These are phyloP conservation scores for Drosophila limbata DNA, from an alignment of 2,888 invertebrate species.

Conservation along the genomic window DNA sequence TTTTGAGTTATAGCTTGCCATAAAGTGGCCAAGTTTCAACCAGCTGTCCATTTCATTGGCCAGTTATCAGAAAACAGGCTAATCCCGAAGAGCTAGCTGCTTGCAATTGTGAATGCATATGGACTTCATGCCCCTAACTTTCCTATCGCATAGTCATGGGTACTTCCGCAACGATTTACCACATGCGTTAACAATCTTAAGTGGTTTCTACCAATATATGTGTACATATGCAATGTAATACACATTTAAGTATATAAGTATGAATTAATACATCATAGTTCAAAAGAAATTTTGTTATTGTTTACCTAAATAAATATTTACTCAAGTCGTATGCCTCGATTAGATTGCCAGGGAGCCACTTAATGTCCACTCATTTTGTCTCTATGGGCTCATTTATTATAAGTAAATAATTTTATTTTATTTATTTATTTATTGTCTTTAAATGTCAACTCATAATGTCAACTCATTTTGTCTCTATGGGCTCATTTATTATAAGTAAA, in stretches of 20 bases:
- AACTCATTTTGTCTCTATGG: conserved; percentile 38
- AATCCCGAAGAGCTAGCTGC: conserved; percentile 24
- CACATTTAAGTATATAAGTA: conserved; percentile 8
- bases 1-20: conserved; percentile 31
- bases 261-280: conserved; percentile 11
- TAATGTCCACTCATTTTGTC: conserved; percentile 41
- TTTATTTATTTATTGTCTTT: too few relatives aligned
- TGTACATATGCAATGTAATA: neutral
- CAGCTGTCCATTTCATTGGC: conserved; percentile 21
- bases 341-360: conserved; percentile 51
- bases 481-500: conserved; percentile 56
- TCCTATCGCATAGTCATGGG: conserved; percentile 3
- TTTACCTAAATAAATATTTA: conserved; percentile 56
- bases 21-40: conserved; percentile 7
- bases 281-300: conserved; percentile 36
- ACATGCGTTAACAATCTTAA: conserved; percentile 24
- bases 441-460: too few relatives aligned
- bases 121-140: conserved; percentile 8
- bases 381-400: conserved; percentile 51
- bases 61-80: conserved; percentile 25
- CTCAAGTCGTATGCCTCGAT: conserved; percentile 40
- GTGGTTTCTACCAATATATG: conserved; percentile 10
- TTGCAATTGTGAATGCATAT: conserved; percentile 13
- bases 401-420: conserved; percentile 63
- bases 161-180: conserved; percentile 40